Percentiles rank a stretch among this genome's conserved stretches.
These are phyloP conservation scores for Conops quadrifasciatus DNA, from an alignment of 2,888 invertebrate species.

Conservation along the genomic window DNA sequence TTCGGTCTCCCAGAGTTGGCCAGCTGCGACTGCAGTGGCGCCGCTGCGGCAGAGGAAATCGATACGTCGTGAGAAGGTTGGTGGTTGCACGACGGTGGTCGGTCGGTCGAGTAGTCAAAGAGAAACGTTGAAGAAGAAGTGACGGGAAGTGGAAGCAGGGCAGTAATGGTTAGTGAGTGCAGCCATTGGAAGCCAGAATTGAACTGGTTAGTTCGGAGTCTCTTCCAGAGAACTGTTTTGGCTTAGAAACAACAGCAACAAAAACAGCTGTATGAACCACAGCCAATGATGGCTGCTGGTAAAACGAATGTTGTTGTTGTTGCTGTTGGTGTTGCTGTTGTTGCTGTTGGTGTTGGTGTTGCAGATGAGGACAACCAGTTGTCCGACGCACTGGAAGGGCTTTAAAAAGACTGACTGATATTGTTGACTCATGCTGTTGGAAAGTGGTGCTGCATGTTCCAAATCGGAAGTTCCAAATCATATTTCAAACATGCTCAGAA, in stretches of 20 bases:
- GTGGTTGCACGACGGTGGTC: slow-evolving; percentile 27
- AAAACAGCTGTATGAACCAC: no score
- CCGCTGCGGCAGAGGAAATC: slow-evolving; percentile 32
- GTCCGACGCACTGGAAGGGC: background rate
- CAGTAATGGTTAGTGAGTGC: slow-evolving; percentile 23
- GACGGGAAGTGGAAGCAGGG: slow-evolving; percentile 33
- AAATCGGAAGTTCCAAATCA: background rate
- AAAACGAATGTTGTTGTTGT: background rate
- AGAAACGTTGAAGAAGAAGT: slow-evolving; percentile 8
- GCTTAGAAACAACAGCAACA: background rate
- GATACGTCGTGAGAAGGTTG: slow-evolving; percentile 25
- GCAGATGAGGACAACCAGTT: slow-evolving; percentile 18
- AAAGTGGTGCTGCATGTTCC: background rate
- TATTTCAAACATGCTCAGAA: background rate
- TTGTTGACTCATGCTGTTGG: slow-evolving; percentile 27
- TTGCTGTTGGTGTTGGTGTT: slow-evolving; percentile 18
- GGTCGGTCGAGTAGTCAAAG: background rate
- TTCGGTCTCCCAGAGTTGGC: background rate
- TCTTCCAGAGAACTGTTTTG: background rate
- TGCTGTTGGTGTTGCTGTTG: slow-evolving; percentile 1
- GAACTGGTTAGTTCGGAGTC: slow-evolving; percentile 26
- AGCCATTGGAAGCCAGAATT: slow-evolving; percentile 21
- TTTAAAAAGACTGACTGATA: background rate
- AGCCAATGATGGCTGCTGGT: slow-evolving; percentile 34
- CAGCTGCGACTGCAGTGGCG: slow-evolving; percentile 1